These are phyloP conservation scores for Hephaestus fuliginosus DNA, from an alignment of 2,797 vertebrate genomes.

Conservation along the genomic window DNA sequence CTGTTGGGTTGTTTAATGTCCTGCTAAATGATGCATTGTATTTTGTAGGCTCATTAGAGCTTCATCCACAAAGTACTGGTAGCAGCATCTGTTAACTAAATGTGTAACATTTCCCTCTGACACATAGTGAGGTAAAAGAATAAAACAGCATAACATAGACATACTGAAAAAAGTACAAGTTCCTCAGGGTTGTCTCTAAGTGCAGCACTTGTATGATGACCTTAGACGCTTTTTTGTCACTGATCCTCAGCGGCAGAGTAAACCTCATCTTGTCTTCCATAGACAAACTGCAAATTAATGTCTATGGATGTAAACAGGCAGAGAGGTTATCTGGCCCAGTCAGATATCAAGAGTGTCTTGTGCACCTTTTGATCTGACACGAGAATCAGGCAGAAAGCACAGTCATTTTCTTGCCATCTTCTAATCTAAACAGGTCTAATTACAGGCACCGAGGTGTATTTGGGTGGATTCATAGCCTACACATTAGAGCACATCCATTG, in stretches of 20 bases:
- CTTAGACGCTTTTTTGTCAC: conserved; percentile 16
- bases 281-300: conserved; percentile 41
- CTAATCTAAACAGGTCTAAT: conserved; percentile 86
- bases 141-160: not conserved
- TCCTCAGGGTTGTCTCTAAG: not conserved
- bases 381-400: conserved; percentile 78
- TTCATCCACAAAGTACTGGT: not conserved
- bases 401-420: conserved; percentile 77
- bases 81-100: not conserved
- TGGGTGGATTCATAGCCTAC: conserved; percentile 77
- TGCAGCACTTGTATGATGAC: conserved; percentile 13
- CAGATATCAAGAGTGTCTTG: conserved; percentile 68
- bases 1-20: not conserved
- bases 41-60: not conserved
- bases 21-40: not conserved
- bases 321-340: conserved; percentile 60
- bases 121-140: not conserved
- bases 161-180: not conserved
- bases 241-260: conserved; percentile 26
- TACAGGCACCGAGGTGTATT: conserved; percentile 81
- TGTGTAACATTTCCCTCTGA: not conserved
- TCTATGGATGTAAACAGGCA: conserved; percentile 55
- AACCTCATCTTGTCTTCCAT: conserved; percentile 34
- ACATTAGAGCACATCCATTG: conserved; percentile 73
- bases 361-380: conserved; percentile 82